A percentile compares a stretch with the other conserved stretches of the same genome.
Evolutionary conservation across 2,797 vertebrate species (phyloP).

Genomic region (Tragopan temminckii): DNA sequence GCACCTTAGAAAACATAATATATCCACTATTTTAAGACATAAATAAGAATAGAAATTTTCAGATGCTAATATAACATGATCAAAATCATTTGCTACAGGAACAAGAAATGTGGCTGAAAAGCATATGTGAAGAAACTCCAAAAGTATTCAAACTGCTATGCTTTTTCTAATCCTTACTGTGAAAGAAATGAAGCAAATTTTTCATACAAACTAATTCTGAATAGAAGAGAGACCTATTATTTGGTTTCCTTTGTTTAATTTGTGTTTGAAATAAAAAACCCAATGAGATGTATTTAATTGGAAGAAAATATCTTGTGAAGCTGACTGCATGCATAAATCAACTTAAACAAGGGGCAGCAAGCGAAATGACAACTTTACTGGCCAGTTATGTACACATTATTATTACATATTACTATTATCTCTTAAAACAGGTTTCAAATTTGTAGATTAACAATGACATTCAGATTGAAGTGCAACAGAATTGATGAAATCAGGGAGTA

Average conservation of each 20-base stretch:
- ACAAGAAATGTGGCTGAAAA: not conserved
- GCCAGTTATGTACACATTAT: fast-evolving
- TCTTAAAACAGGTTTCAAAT: not conserved
- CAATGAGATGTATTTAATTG: not conserved
- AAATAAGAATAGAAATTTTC: not conserved
- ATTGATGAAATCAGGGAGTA: fast-evolving
- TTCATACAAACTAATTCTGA: not conserved
- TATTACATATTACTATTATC: not conserved
- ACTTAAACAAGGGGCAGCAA: not conserved
- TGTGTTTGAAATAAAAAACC: not conserved
- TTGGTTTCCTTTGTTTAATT: not conserved
- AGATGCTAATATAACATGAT: not conserved
- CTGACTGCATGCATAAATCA: not conserved
- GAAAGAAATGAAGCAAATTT: not conserved
- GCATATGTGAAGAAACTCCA: not conserved
- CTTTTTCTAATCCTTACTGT: not conserved
- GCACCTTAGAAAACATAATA: not conserved
- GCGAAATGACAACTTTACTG: not conserved
- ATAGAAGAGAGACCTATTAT: not conserved
- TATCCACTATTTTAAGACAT: not conserved
- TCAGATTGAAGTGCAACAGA: not conserved
- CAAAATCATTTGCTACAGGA: not conserved
- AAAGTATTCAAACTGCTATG: not conserved
- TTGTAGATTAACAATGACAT: not conserved
- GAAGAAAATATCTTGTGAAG: not conserved